phyloP scores from a whole-genome alignment of 2,113 vertebrate genomes.

The Beaufortia kweichowensis region DNA sequence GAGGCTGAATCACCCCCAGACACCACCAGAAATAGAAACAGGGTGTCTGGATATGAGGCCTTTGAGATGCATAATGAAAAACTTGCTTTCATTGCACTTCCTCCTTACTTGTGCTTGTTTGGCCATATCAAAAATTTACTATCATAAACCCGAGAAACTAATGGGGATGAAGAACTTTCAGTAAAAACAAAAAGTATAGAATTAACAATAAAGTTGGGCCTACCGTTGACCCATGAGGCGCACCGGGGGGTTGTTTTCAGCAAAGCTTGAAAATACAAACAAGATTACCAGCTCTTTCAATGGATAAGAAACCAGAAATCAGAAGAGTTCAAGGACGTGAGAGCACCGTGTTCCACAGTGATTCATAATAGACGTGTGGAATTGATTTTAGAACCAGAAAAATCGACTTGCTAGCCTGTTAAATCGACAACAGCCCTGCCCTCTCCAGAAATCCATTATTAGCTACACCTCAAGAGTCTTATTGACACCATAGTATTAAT shows the following conservation, averaged over 20 bases:
- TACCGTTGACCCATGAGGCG: conserved; percentile 4
- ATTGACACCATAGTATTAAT: conserved; percentile 60
- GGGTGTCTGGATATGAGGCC: conserved; percentile 40
- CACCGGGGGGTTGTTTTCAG: neutral
- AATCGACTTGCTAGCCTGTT: conserved; percentile 43
- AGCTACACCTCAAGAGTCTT: conserved; percentile 68
- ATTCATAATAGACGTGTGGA: conserved; percentile 28
- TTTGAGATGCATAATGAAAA: conserved; percentile 41
- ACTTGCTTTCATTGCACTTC: conserved; percentile 68
- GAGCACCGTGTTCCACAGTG: neutral
- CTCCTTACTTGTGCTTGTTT: conserved; percentile 47
- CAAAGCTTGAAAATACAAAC: conserved; percentile 4
- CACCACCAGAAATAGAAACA: conserved; percentile 46
- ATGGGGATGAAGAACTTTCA: neutral
- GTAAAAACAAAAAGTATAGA: neutral
- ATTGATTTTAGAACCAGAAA: conserved; percentile 38
- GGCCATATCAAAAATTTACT: conserved; percentile 36
- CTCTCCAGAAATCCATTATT: conserved; percentile 64
- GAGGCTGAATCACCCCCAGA: conserved; percentile 68
- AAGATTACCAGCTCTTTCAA: conserved; percentile 13
- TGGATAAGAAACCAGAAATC: neutral
- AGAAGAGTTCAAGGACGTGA: conserved; percentile 13
- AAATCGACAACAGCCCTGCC: conserved; percentile 44
- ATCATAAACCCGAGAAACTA: neutral
- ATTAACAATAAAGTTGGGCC: neutral